Evolutionary conservation across 2,888 invertebrate genomes (phyloP), one percentile per base, ranked within the genome.

Genomic region (Piscicola geometra): DNA sequence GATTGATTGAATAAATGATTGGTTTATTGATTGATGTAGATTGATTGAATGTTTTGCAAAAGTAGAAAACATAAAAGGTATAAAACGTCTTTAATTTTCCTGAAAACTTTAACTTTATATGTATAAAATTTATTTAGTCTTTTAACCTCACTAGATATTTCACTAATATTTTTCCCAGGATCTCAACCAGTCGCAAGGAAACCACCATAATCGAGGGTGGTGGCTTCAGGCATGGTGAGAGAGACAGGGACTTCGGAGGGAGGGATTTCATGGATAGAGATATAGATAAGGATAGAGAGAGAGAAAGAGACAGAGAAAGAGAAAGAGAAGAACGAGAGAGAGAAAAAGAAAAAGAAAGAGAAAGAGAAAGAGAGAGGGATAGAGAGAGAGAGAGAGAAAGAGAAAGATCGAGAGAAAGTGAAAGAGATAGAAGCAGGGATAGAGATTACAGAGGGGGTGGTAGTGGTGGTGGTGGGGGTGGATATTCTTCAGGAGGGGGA

Each of bases 251-350:
- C 35, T 52, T 35, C 12, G 21, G 32, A 52, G 71, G 69, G 5
- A 69, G 69, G 36, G 69, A 47, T n/a, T 47, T 41, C 25, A 69
- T 69, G 47, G 69, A 69, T 41, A 1, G 36, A 15, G 69, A 69
- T 5, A 69, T n/a, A n/a, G 69, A 69, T 1, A 69, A 28, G 9
- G 71, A 71, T 28, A 71, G 71, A 52, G 71, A 71, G 25, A 35
- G 41, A 47, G 71, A 71, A 28, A 41, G 71, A 52, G 71, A 71
- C 30, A 71, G 33, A 28, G 71, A 71, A 30, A 56, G 64, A 33
- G 73, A 73, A 35, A 60, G 73, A 35, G 73, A 73, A 30, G 73
- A 73, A 28, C 56, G 73, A 35, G 73, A 73, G 12, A 60, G 60
- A 64, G 64, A 64, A 3, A 56, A 50, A 33, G 56, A 56, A 56